Evolutionary conservation across 2,888 invertebrate genomes (phyloP).

Genomic region (Papilio gigon): DNA sequence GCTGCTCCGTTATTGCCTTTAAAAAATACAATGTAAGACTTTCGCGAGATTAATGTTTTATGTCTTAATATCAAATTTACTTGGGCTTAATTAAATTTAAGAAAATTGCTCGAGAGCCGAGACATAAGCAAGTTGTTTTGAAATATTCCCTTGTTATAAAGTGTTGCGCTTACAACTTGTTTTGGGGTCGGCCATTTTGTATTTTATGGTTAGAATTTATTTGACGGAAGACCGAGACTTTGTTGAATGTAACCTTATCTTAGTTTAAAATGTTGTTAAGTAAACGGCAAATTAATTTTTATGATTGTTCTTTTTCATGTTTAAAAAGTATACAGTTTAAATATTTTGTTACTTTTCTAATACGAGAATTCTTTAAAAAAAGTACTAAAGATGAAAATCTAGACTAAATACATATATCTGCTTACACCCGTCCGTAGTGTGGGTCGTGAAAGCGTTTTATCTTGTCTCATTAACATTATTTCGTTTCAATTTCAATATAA

Average conservation of each 20-base stretch:
- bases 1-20: background rate
- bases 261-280: background rate
- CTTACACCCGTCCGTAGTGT: background rate
- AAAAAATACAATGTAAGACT: background rate
- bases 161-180: conserved; percentile 49
- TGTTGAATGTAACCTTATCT: background rate
- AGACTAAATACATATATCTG: background rate
- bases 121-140: conserved; percentile 20
- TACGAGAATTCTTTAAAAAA: background rate
- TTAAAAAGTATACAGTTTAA: no score
- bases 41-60: conserved; percentile 37
- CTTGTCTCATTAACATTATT: conserved; percentile 22
- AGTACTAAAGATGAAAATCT: background rate
- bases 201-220: conserved; percentile 57
- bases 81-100: conserved; percentile 48
- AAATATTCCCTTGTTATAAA: conserved; percentile 49
- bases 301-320: no score
- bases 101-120: conserved; percentile 46
- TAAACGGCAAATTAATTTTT: no score
- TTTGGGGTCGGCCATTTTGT: conserved; percentile 52
- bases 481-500: conserved; percentile 44
- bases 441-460: background rate
- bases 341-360: no score
- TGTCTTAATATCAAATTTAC: conserved; percentile 40
- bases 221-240: conserved; percentile 36